Base-by-base conservation (phyloP, 2,888 invertebrate genomes). In the Apamea epomidion region DNA sequence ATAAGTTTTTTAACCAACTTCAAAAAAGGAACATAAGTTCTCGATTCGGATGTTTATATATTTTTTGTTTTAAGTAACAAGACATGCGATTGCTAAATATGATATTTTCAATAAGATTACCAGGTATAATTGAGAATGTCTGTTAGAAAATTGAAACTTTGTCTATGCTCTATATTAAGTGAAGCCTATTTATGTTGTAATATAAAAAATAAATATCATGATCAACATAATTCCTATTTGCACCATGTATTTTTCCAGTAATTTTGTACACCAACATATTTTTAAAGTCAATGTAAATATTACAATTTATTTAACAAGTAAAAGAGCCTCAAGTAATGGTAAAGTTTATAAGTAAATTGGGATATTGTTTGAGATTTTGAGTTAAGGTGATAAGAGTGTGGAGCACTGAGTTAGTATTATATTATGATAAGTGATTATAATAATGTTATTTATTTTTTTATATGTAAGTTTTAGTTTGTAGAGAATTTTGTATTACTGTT, bases 371-470 rank as follows among this genome's bases (percentile, higher is more conserved):
- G 70, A 76, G 48, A 78, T 80, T 81, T 86, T 86, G 68, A 74
- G 80, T 89, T 78, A 75, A 87, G 73, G 70, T 80, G 80, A 72
- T 83, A 86, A 71, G 73, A 79, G 80, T 74, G 83, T 81, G 82
- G 80, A 79, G 87, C 78, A 88, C 81, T 83, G 86, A 86, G 81
- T 85, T 87, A 85, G 92, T 92, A 93, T 92, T 92, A 93, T 90
- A 93, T 93, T 90, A 93, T 93, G 89, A 92, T 89, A 93, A 93
- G 92, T 94, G 93, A 94, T 94, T 94, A 91, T 94, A 94, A 92
- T 93, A 94, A 91, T 94, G 95, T 96, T 96, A 96, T 96, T 97
- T 97, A 97, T 96, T 97, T 94, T 93, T 94, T 91, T 91, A 89
- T 90, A 88, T 37, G 6, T 94, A 94, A 93, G 93, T 89, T 92